Percentiles rank a stretch among this genome's conserved stretches.
phyloP scores from a whole-genome alignment of 1,140 invertebrate species.

The Geopemphigus sp. region DNA sequence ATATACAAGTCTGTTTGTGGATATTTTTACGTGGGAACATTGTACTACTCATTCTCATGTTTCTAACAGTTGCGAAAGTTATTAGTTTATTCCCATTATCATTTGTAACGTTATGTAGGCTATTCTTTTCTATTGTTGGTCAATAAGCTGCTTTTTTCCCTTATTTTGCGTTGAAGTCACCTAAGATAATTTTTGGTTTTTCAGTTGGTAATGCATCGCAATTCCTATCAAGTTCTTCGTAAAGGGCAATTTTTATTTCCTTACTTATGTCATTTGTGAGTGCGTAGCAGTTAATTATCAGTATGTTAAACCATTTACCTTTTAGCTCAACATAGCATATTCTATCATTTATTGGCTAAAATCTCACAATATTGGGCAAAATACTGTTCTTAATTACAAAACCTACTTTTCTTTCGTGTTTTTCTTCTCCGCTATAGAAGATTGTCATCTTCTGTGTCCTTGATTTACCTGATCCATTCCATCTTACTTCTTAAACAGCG shows the following conservation, averaged over 20 bases:
- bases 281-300: constrained; percentile 37
- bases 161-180: background rate
- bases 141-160: background rate
- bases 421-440: background rate
- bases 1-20: constrained; percentile 49
- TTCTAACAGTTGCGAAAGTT: background rate
- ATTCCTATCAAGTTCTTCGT: constrained; percentile 1
- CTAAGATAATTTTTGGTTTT: background rate
- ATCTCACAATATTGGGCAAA: background rate
- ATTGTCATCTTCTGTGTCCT: background rate
- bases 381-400: constrained; percentile 8
- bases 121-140: constrained; percentile 13
- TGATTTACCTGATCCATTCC: constrained; percentile 12
- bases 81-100: constrained; percentile 8
- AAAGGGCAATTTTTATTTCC: constrained; percentile 7
- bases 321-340: background rate
- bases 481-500: constrained; percentile 16
- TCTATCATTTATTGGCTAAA: constrained; percentile 9
- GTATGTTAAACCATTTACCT: background rate
- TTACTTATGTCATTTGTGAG: constrained; percentile 23
- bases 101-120: background rate
- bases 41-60: constrained; percentile 8
- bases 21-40: constrained; percentile 35
- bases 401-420: background rate
- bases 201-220: background rate